Evolutionary conservation across 2,888 invertebrate genomes (phyloP).

Genomic region (Adelognathus sp.): DNA sequence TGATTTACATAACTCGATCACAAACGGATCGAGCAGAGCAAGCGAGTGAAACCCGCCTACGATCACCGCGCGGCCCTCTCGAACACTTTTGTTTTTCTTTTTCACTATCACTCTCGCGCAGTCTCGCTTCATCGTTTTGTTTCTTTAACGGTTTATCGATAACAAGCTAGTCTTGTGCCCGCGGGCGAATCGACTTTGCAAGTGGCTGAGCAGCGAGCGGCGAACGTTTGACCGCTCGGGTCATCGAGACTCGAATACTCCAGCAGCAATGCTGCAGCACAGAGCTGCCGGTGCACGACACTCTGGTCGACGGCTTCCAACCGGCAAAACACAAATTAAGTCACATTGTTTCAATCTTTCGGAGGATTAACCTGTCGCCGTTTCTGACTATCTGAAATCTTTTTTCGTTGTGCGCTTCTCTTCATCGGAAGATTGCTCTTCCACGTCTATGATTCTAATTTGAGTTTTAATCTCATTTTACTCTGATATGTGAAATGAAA

Average conservation of each 20-base stretch:
- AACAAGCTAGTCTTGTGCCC: neutral
- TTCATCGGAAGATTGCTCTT: too few relatives aligned
- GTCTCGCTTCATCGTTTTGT: neutral
- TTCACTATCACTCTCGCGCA: conserved; percentile 1
- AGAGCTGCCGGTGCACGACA: neutral
- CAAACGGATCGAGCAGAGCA: conserved; percentile 56
- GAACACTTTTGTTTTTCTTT: conserved; percentile 11
- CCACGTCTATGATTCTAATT: too few relatives aligned
- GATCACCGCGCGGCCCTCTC: conserved; percentile 56
- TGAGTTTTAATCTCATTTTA: too few relatives aligned
- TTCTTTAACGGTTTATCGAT: conserved; percentile 14
- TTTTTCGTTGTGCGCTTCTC: too few relatives aligned
- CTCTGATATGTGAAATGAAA: too few relatives aligned
- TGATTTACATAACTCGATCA: conserved; percentile 73
- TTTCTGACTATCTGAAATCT: neutral
- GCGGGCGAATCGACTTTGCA: neutral
- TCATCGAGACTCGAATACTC: neutral
- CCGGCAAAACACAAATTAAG: conserved; percentile 13
- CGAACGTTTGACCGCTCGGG: conserved; percentile 11
- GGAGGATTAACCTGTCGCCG: neutral
- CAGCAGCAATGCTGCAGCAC: too few relatives aligned
- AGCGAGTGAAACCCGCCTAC: conserved; percentile 63
- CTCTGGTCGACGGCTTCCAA: neutral
- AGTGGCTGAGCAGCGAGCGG: neutral
- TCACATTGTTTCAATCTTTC: neutral